Conservation (phyloP, 2,888 invertebrate genomes). For the Acanthosoma haemorrhoidale region DNA sequence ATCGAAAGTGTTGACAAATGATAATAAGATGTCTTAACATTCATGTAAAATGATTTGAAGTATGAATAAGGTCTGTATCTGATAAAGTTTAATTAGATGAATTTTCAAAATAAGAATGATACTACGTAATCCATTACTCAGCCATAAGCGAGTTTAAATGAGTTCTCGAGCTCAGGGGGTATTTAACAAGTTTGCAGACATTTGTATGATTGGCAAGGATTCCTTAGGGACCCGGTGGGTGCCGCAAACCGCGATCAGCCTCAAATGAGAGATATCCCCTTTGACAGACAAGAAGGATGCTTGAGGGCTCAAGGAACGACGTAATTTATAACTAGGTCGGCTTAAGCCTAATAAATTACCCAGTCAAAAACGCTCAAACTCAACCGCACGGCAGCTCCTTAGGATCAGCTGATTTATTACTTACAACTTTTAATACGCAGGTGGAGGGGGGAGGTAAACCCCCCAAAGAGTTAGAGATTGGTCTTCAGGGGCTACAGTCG, state of each 20-base stretch:
- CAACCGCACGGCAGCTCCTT: not conserved
- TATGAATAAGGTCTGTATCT: too few relatives aligned
- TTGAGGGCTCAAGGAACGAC: not conserved
- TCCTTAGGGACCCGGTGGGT: too few relatives aligned
- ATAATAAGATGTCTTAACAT: too few relatives aligned
- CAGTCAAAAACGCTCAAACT: conserved; percentile 25
- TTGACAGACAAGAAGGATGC: not conserved
- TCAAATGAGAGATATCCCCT: not conserved
- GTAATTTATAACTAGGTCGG: conserved; percentile 1
- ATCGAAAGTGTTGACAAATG: too few relatives aligned
- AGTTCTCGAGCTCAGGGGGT: too few relatives aligned
- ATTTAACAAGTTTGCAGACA: too few relatives aligned
- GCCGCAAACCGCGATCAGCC: not conserved
- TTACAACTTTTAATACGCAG: conserved; percentile 8
- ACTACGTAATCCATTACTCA: too few relatives aligned
- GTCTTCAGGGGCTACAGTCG: not conserved
- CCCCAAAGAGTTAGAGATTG: not conserved
- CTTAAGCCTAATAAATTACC: conserved; percentile 20
- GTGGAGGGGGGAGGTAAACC: conserved; percentile 2
- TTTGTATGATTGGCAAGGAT: too few relatives aligned
- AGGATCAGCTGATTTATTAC: conserved; percentile 2
- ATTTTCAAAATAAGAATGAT: too few relatives aligned
- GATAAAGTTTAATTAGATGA: too few relatives aligned
- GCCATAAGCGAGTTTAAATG: too few relatives aligned
- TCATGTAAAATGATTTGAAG: too few relatives aligned